Evolutionary conservation across 1,140 invertebrate genomes (phyloP), one percentile per base, ranked within the genome.

Genomic region (Oscheius sp.): DNA sequence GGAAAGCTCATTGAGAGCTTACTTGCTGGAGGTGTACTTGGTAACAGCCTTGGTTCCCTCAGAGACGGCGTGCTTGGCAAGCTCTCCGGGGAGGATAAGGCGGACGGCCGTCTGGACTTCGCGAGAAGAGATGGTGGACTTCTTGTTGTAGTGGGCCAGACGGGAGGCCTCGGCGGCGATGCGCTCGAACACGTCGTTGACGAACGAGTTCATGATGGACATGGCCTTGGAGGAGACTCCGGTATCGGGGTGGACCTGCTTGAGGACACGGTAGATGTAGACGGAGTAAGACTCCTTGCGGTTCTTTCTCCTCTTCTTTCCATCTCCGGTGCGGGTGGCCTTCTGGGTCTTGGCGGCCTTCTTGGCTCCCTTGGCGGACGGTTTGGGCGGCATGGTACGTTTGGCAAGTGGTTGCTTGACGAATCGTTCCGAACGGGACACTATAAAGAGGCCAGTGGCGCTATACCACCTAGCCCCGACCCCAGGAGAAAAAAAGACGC

Each of bases 131-230:
- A 85, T 84, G 66, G 85, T 88, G 1, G 88, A 88, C 1, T 88
- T 84, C 82, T 91, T 91, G 85, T 90, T 91, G 86, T 90, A 90
- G 74, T 91, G 89, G 7, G 89, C 88, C 70, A 91, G 80, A 77
- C 89, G 87, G 13, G 89, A 90, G 1, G 90, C 86, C 84, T 91
- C 90, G 13, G 88, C 84, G 31, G 90, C 89, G 52, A 90, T 89
- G 31, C 89, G 85, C 77, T 90, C 89, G 78, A 90, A 90, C 64
- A 91, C 89, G 77, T 90, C 89, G 65, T 88, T 87, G 35, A 90
- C 89, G 80, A 90, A 90, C 64, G 88, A 88, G 77, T 90, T 89
- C 88, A 90, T 90, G 49, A 90, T 90, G 58, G 85, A 81, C 88
- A 90, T 90, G 3, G 88, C 88, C 75, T 88, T 88, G 59, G 80